Percentiles rank a stretch among this genome's conserved stretches.
Conservation (phyloP, 1,140 invertebrate species). For the Drosophila bocki region DNA sequence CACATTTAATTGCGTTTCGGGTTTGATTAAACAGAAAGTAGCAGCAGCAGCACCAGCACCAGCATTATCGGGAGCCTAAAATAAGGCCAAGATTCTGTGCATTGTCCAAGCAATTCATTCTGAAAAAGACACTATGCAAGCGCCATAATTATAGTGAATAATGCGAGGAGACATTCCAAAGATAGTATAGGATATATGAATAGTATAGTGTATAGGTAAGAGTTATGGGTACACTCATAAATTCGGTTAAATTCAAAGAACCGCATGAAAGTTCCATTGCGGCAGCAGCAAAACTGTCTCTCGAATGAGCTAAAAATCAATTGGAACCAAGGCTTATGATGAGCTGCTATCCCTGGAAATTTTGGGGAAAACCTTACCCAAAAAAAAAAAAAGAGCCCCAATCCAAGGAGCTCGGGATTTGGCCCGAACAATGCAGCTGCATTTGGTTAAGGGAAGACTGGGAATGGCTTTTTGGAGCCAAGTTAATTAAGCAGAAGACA, state of each 20-base stretch:
- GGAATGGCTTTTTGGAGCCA: neutral
- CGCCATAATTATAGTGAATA: slow-evolving; percentile 26
- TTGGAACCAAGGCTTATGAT: neutral
- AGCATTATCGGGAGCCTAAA: slow-evolving; percentile 2
- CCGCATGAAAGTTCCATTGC: neutral
- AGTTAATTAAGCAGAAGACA: slow-evolving; percentile 39
- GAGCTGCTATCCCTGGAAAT: neutral
- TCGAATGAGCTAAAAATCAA: neutral
- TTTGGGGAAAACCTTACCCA: neutral
- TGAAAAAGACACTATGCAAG: neutral
- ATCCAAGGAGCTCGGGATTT: neutral
- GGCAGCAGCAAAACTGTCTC: neutral
- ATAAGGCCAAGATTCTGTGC: slow-evolving; percentile 27
- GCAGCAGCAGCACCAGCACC: slow-evolving; percentile 1
- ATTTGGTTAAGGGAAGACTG: neutral
- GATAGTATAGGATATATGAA: neutral
- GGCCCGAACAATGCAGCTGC: slow-evolving; percentile 3
- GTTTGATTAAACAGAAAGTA: slow-evolving; percentile 63
- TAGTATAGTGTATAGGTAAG: neutral
- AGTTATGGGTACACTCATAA: neutral
- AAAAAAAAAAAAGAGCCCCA: neutral
- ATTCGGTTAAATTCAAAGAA: neutral
- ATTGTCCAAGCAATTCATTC: slow-evolving; percentile 21
- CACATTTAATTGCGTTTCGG: slow-evolving; percentile 59
- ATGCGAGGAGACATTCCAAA: neutral